A percentile compares a stretch with the other conserved stretches of the same genome.
phyloP scores from a whole-genome alignment of 2,113 vertebrate genomes.

The Chionomys nivalis region DNA sequence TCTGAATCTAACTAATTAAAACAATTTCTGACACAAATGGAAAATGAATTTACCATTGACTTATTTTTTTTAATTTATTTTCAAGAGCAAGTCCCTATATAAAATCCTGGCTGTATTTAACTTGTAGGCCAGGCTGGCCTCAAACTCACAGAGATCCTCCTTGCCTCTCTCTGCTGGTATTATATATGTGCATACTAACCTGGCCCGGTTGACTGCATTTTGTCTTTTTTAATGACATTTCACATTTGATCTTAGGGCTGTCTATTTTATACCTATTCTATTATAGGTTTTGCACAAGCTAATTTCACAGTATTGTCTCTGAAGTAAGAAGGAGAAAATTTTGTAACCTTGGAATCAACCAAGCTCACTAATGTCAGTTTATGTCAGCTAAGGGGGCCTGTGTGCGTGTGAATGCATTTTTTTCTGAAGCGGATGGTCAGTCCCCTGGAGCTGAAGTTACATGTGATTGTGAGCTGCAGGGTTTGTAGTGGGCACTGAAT shows the following conservation, averaged over 20 bases:
- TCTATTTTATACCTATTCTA: not conserved
- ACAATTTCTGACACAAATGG: not conserved
- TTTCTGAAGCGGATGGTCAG: too few species aligned
- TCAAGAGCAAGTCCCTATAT: not conserved
- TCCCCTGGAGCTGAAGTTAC: not conserved
- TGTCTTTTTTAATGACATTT: not conserved
- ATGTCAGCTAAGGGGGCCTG: not conserved
- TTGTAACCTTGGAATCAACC: not conserved
- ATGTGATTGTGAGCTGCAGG: too few species aligned
- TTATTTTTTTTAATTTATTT: not conserved
- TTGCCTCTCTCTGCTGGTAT: not conserved
- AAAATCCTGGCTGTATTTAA: not conserved
- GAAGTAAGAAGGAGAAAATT: not conserved
- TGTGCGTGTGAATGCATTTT: not conserved
- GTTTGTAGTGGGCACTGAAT: too few species aligned
- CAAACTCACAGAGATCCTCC: not conserved
- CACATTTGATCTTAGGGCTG: not conserved
- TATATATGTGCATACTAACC: not conserved
- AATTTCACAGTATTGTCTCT: not conserved
- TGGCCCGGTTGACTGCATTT: not conserved
- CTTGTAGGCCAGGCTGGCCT: not conserved
- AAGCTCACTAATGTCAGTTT: constrained; percentile 15
- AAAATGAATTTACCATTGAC: constrained; percentile 3
- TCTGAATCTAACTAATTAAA: not conserved
- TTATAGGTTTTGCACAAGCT: constrained; percentile 8